Evolutionary conservation across 1,140 invertebrate genomes (phyloP), one percentile per base, ranked within the genome.

Genomic region (Pinna nobilis): DNA sequence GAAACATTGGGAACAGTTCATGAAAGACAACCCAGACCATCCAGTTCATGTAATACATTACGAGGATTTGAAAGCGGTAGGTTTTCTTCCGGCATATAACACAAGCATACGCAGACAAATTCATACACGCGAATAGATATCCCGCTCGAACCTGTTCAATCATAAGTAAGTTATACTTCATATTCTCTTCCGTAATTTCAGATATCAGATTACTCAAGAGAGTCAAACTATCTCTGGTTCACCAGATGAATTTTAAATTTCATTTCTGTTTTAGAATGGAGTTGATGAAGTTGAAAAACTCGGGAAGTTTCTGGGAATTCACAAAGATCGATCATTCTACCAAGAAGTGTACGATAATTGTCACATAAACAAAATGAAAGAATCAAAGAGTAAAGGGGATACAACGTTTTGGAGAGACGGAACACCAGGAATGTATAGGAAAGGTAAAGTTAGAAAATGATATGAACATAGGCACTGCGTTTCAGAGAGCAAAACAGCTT

Each of bases 31-130:
- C n/a, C 32, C 71, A 33, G 47, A 72, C 18, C 44, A 70, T 37
- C 71, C 67, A 0, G 50, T 79, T 23, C 75, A 72, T 33, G 47
- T 60, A 4, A 35, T 82, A 11, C 66, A 61, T 35, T 81, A 79
- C 50, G 81, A 82, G 57, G 68, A 78, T 23, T 39, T 82, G 33
- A 74, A 82, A 18, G 44, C 66, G 60, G 69, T 70, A 70, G 6
- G 30, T 28, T 23, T 35, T 25, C 4, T 53, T 4, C n/a, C n/a
- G n/a, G n/a, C n/a, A n/a, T n/a, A n/a, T n/a, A n/a, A n/a, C n/a
- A n/a, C n/a, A n/a, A n/a, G n/a, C n/a, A n/a, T n/a, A n/a, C n/a
- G n/a, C n/a, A n/a, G n/a, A n/a, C n/a, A n/a, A n/a, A n/a, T n/a
- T n/a, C n/a, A n/a, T n/a, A n/a, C n/a, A n/a, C n/a, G n/a, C n/a